Evolutionary conservation across 2,113 vertebrate species (phyloP), one percentile per base, ranked within the genome.

Genomic region (Epinephelus moara): DNA sequence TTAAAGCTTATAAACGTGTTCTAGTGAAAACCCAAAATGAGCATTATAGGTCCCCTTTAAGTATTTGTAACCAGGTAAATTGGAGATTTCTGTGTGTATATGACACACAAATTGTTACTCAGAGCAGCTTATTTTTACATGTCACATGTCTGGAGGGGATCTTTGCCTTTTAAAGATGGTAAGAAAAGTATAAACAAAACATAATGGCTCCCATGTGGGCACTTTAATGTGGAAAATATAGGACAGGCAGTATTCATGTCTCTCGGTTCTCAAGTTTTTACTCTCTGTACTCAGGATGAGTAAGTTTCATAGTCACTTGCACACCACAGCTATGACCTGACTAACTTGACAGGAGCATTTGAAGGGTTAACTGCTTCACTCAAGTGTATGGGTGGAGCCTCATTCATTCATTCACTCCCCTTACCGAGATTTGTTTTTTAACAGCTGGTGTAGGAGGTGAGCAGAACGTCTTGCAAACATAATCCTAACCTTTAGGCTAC

Each of bases 201-300:
- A 57, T 27, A 70, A 50, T 17, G 14, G 19, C 77, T 69, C 82
- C 57, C 81, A 23, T 33, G 30, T 61, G 77, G 70, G 60, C 12
- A 67, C 52, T 80, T 76, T 13, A 82, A 82, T 86, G 60, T 90
- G 84, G 85, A 90, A 93, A 92, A 80, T 85, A 8, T 18, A 19
- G 27, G 30, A 67, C 76, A 40, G 33, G 62, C 23, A 76, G 30
- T 63, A 25, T 67, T 81, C 70, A 57, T 84, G 37, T 70, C 49
- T 73, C 45, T 57, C 42, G 3, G 0, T 83, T 47, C 30, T 30
- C 68, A 30, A 68, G n/a, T 17, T 67, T 73, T 68, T 56, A 70
- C 78, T 61, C 33, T 7, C 33, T 37, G 33, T 7, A 37, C 33
- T 37, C 33, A 7, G 63, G 66, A 67, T 62, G 61, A 47, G 66